A percentile compares a stretch with the other conserved stretches of the same genome.
Evolutionary conservation across 2,113 vertebrate species (phyloP).

Genomic region (Lanius collurio): DNA sequence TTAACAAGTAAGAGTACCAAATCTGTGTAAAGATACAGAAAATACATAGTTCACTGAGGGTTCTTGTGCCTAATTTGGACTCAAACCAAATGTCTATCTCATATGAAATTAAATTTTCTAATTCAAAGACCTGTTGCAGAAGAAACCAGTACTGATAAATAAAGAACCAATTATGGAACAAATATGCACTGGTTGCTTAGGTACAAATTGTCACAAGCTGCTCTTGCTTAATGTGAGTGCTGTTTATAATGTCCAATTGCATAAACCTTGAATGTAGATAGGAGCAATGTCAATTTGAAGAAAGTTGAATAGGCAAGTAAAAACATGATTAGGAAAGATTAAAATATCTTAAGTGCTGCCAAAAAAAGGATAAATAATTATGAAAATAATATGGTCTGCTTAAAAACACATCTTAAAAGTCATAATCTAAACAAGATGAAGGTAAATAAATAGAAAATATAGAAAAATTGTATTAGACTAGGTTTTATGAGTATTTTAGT

Average conservation of each 20-base stretch:
- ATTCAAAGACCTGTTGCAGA: neutral
- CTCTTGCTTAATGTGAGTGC: neutral
- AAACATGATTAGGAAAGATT: neutral
- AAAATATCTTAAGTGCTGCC: neutral
- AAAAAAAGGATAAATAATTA: neutral
- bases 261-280: neutral
- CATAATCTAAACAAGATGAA: neutral
- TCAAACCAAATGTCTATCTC: neutral
- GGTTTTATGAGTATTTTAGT: neutral
- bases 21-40: neutral
- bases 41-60: neutral
- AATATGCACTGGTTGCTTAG: neutral
- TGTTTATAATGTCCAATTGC: neutral
- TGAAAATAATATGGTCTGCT: neutral
- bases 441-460: neutral
- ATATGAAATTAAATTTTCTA: neutral
- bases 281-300: neutral
- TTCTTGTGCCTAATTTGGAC: neutral
- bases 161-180: neutral
- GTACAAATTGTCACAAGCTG: neutral
- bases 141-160: neutral
- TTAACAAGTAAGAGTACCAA: neutral
- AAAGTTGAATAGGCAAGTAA: neutral
- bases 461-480: neutral
- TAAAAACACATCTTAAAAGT: neutral